A percentile compares a stretch with the other conserved stretches of the same genome.
Evolutionary conservation across 1,140 invertebrate species (phyloP).

Genomic region (Caenorhabditis tropicalis): DNA sequence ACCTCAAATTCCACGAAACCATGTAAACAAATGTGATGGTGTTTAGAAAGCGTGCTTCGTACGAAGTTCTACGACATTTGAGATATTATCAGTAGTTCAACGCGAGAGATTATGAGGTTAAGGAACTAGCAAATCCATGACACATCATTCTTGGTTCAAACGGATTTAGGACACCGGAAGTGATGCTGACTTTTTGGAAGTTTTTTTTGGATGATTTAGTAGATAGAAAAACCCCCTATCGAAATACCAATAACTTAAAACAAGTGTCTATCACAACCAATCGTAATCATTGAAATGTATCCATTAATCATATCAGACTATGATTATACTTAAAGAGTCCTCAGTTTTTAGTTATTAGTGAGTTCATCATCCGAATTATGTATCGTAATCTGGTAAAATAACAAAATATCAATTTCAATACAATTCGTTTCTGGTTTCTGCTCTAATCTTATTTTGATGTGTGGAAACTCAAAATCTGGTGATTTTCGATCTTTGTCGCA

Average conservation of each 20-base stretch:
- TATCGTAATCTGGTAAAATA: slow-evolving; percentile 2
- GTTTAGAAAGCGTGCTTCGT: background rate
- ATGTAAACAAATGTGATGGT: background rate
- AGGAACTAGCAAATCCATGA: too few relatives aligned
- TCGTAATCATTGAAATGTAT: too few relatives aligned
- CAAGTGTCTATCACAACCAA: too few relatives aligned
- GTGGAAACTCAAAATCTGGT: background rate
- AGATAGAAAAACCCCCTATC: too few relatives aligned
- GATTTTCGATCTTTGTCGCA: background rate
- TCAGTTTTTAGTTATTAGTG: too few relatives aligned
- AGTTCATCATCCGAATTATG: too few relatives aligned
- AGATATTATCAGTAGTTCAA: background rate
- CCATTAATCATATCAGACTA: too few relatives aligned
- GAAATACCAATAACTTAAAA: too few relatives aligned
- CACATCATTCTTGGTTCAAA: background rate
- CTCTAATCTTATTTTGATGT: background rate
- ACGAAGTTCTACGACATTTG: background rate
- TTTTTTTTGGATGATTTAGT: too few relatives aligned
- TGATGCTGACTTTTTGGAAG: too few relatives aligned
- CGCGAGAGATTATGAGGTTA: background rate
- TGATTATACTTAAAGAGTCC: too few relatives aligned
- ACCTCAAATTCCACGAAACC: background rate
- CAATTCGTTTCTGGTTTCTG: slow-evolving; percentile 49
- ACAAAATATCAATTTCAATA: background rate
- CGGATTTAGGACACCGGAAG: background rate